Base-by-base conservation (phyloP, 2,888 invertebrate genomes). In the Drosophila cognata region DNA sequence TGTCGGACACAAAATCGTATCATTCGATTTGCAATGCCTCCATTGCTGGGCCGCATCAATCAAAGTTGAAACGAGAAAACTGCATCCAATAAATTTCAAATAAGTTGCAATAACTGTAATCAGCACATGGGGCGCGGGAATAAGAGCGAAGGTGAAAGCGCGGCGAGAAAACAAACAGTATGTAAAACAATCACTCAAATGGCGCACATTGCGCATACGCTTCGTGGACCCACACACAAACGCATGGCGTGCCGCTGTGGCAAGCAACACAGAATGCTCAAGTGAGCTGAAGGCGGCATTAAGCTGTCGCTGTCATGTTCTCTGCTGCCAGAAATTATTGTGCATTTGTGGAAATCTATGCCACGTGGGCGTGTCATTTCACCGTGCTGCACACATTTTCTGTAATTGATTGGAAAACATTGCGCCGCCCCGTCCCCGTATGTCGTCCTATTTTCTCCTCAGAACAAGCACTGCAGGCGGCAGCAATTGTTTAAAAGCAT, bases 21-120 rank as follows among this genome's bases (percentile, higher is more conserved):
- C 67, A 60, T 62, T 81, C 65, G 68, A 78, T 57, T 62, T 62
- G 72, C 65, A 80, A 68, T 77, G 71, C 58, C 50, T 46, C 8
- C 25, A 25, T 25, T 28, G 25, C 25, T 35, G 41, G 58, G 64
- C 29, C 64, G 67, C 84, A 88, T 86, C 87, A 83, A 88, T 88
- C 89, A 84, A 75, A 77, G 84, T 74, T 72, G 69, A 51, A 81
- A 74, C 64, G 76, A 63, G 76, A 71, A 74, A 81, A 76, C 76
- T 76, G 84, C 77, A 88, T 70, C 78, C 84, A 88, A 79, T 79
- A 86, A 88, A 86, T 84, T 76, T 87, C 66, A 83, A 89, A 82
- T 89, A 85, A 84, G 82, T 82, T 79, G 85, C 77, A 87, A 89
- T 85, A 85, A 89, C 89, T 88, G 85, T 89, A 89, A 85, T 85